These are phyloP conservation scores for Sylvilagus bachmani DNA, from an alignment of 2,113 vertebrate species.

Conservation along the genomic window DNA sequence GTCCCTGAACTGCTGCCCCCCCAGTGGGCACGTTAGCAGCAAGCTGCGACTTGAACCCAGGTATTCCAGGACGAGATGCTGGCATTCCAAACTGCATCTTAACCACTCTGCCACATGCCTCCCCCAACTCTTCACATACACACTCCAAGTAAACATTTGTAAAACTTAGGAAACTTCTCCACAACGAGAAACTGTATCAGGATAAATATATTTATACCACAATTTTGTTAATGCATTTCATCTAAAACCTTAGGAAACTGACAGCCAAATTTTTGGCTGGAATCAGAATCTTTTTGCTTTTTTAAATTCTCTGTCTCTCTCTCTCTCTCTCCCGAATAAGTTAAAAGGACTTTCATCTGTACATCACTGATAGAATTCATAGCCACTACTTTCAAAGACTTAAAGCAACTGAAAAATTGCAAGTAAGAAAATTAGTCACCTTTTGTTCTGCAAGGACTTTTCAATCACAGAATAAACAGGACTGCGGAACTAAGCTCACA, in stretches of 20 bases:
- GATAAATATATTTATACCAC: conserved; percentile 67
- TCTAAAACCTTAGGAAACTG: conserved; percentile 63
- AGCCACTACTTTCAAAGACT: conserved; percentile 37
- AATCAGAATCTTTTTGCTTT: conserved; percentile 63
- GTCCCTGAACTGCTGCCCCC: too few species aligned
- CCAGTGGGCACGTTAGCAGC: too few species aligned
- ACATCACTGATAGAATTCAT: conserved; percentile 55
- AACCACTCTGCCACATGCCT: too few species aligned
- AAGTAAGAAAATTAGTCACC: conserved; percentile 71
- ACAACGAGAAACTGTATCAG: conserved; percentile 70
- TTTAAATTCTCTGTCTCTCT: conserved; percentile 71
- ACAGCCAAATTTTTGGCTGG: conserved; percentile 68
- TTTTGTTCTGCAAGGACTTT: conserved; percentile 76
- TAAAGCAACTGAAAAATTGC: conserved; percentile 63
- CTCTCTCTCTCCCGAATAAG: conserved; percentile 49
- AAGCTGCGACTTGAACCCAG: too few species aligned
- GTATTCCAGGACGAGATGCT: too few species aligned
- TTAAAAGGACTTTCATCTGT: conserved; percentile 46
- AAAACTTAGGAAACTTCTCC: conserved; percentile 60
- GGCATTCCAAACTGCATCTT: too few species aligned
- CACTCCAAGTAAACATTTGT: conserved; percentile 60
- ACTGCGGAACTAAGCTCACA: conserved; percentile 81
- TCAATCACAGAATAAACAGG: conserved; percentile 76
- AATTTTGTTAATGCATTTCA: conserved; percentile 43
- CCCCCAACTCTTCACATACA: too few species aligned